Percentiles rank a stretch among this genome's conserved stretches.
These are phyloP conservation scores for Crocallis elinguaria DNA, from an alignment of 2,888 invertebrate genomes.

Conservation along the genomic window DNA sequence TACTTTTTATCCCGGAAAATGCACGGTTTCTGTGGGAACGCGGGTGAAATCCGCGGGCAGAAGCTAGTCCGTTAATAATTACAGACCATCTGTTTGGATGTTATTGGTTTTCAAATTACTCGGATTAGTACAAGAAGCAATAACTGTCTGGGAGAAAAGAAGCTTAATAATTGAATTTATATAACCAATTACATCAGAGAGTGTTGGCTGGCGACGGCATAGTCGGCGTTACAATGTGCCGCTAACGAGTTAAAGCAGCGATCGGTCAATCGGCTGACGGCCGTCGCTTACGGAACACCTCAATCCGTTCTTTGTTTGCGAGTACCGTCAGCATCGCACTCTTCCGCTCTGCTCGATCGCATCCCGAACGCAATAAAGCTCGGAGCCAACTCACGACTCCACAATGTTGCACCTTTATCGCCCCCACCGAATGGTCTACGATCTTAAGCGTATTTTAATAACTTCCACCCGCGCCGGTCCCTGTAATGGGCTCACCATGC, in stretches of 20 bases:
- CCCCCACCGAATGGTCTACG: slow-evolving; percentile 66
- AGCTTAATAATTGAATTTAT: background rate
- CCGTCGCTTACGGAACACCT: slow-evolving; percentile 63
- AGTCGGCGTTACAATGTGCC: slow-evolving; percentile 59
- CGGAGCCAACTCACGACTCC: slow-evolving; percentile 76
- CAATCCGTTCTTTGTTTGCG: slow-evolving; percentile 69
- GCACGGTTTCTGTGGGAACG: too few relatives aligned
- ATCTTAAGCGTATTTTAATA: slow-evolving; percentile 81
- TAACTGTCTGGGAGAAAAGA: background rate
- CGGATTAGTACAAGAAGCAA: background rate
- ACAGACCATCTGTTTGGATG: too few relatives aligned
- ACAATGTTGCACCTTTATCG: slow-evolving; percentile 77
- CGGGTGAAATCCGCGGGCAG: too few relatives aligned
- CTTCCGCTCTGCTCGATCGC: slow-evolving; percentile 63
- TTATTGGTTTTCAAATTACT: background rate
- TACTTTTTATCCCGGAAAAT: too few relatives aligned
- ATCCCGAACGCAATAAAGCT: slow-evolving; percentile 80
- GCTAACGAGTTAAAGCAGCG: slow-evolving; percentile 66
- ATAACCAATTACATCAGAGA: slow-evolving; percentile 2
- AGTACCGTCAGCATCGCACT: slow-evolving; percentile 52
- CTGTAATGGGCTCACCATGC: slow-evolving; percentile 78
- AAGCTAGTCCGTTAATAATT: too few relatives aligned
- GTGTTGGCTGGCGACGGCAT: slow-evolving; percentile 33
- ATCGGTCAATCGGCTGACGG: slow-evolving; percentile 52
- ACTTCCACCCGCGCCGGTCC: slow-evolving; percentile 73